Conservation (phyloP, 2,888 invertebrate species). For the Cerastis leucographa region DNA sequence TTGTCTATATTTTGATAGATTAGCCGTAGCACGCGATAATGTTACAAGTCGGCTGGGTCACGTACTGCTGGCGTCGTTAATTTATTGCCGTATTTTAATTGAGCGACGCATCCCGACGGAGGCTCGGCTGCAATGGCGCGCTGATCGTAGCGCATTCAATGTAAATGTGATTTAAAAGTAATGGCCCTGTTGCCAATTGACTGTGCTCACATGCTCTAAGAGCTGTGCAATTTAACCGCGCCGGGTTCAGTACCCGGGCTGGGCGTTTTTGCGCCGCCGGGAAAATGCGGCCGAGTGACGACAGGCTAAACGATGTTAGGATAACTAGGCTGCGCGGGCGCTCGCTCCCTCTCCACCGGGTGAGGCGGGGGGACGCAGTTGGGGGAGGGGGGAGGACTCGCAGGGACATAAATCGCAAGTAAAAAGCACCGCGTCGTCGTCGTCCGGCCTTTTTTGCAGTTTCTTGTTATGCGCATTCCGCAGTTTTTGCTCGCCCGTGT, state of each 20-base stretch:
- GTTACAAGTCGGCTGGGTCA: constrained; percentile 54
- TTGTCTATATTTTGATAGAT: background rate
- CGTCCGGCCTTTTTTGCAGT: constrained; percentile 81
- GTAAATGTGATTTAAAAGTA: constrained; percentile 86
- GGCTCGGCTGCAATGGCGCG: constrained; percentile 32
- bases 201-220: constrained; percentile 63
- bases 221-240: constrained; percentile 63
- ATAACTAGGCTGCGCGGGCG: constrained; percentile 62
- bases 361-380: constrained; percentile 24
- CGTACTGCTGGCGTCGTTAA: constrained; percentile 77
- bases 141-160: constrained; percentile 84
- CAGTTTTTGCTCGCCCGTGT: constrained; percentile 83
- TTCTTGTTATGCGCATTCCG: constrained; percentile 87
- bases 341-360: constrained; percentile 40
- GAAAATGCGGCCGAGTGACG: constrained; percentile 60
- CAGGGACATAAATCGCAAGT: constrained; percentile 82
- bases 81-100: constrained; percentile 88
- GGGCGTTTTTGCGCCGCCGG: constrained; percentile 61
- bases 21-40: constrained; percentile 39
- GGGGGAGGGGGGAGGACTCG: constrained; percentile 50
- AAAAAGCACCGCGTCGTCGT: constrained; percentile 81
- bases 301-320: constrained; percentile 61
- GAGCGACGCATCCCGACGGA: constrained; percentile 77
- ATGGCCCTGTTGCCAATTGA: constrained; percentile 83
- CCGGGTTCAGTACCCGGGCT: constrained; percentile 65